phyloP scores from a whole-genome alignment of 2,888 invertebrate genomes.

The Bombylius discolor region DNA sequence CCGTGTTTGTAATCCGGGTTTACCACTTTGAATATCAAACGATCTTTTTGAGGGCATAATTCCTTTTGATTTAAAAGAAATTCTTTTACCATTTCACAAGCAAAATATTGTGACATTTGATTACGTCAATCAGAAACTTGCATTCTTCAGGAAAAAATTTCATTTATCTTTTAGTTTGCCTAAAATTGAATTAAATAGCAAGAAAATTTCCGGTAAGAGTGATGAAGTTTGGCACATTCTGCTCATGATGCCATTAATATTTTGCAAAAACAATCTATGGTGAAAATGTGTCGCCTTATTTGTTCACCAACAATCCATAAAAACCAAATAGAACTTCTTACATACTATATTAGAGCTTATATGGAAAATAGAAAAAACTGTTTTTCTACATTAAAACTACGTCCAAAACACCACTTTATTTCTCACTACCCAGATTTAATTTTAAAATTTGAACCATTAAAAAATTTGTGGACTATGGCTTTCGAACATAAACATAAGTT shows the following conservation, averaged over 20 bases:
- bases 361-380: conserved; percentile 3
- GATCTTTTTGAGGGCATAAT: conserved; percentile 20
- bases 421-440: conserved; percentile 12
- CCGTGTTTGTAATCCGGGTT: conserved; percentile 14
- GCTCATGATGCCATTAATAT: neutral
- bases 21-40: conserved; percentile 18
- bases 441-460: conserved; percentile 10
- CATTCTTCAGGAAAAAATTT: conserved; percentile 1
- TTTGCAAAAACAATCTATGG: neutral
- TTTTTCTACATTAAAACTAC: conserved; percentile 7
- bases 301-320: neutral
- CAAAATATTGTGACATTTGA: neutral
- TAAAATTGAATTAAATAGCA: conserved; percentile 1
- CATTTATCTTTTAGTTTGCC: conserved; percentile 2
- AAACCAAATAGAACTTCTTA: neutral
- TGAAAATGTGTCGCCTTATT: conserved; percentile 1
- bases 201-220: conserved; percentile 4
- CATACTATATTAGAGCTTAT: neutral
- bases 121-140: neutral
- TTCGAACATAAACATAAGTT: conserved; percentile 21
- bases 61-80: conserved; percentile 16
- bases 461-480: conserved; percentile 12
- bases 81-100: conserved; percentile 14
- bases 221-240: conserved; percentile 2
- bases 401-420: conserved; percentile 15